Evolutionary conservation across 1,140 invertebrate genomes (phyloP), one percentile per base, ranked within the genome.

Genomic region (Steinernema feltiae): DNA sequence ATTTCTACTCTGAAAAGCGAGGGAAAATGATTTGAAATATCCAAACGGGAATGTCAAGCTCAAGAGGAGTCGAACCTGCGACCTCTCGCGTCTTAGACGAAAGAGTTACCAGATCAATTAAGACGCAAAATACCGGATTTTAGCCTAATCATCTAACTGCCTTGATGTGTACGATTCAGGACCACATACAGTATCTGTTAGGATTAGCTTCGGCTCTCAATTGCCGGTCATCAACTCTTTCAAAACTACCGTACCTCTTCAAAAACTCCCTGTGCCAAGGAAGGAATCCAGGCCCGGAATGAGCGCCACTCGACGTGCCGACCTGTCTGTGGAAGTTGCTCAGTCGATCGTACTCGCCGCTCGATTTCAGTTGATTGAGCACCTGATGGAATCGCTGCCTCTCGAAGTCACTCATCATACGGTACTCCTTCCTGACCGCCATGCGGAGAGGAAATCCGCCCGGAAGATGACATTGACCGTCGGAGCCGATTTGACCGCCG

Each of bases 341-440:
- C 0, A 85, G 72, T 48, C 79, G 71, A 48, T 86, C 83, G 74
- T 83, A 85, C 69, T 85, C 82, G n/a, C 84, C 84, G 48, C 73
- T 82, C 12, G 77, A 70, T 73, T 88, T 88, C 3, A 88, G 72
- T 31, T 81, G 75, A n/a, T 84, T 83, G 15, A 88, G 24, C 3
- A 86, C 87, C 27, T 77, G 74, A 75, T 88, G 87, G 71, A 84
- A 87, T 1, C 78, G 72, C 1, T 77, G 71, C 48, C 87, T 71
- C 71, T 88, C 86, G 12, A 82, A 76, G 53, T 87, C 85, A 0
- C 80, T 83, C 70, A 88, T 69, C 79, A 81, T 85, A 32, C 87
- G 78, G 77, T 87, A 87, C 76, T 88, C 88, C 63, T 86, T 86
- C 21, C 88, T 63, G 30, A 82, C 46, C 0, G 85, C 83, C 72